A percentile compares a stretch with the other conserved stretches of the same genome.
phyloP scores from a whole-genome alignment of 2,113 vertebrate species.

The Ornithorhynchus anatinus region DNA sequence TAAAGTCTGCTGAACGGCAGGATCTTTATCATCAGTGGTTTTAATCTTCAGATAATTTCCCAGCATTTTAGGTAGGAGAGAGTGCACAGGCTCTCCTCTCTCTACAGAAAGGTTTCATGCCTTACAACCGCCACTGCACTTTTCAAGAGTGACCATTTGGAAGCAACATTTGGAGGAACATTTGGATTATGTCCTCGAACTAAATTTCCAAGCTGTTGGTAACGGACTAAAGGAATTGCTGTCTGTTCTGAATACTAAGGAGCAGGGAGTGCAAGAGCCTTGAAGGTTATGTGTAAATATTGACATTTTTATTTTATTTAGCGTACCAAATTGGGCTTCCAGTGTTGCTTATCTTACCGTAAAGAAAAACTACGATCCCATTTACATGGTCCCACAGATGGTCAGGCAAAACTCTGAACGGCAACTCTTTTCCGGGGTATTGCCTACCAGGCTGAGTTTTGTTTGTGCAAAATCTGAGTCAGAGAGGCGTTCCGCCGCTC shows the following conservation, averaged over 20 bases:
- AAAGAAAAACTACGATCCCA: slow-evolving; percentile 54
- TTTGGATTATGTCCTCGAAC: slow-evolving; percentile 87
- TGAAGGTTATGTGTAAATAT: slow-evolving; percentile 82
- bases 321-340: slow-evolving; percentile 70
- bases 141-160: slow-evolving; percentile 80
- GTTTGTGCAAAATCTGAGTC: slow-evolving; percentile 70
- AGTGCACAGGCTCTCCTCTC: slow-evolving; percentile 40
- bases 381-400: slow-evolving; percentile 31
- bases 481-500: slow-evolving; percentile 63
- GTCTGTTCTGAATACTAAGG: slow-evolving; percentile 79
- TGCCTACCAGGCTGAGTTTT: slow-evolving; percentile 44
- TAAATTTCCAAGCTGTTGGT: slow-evolving; percentile 85
- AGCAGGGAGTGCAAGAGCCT: slow-evolving; percentile 71
- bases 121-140: slow-evolving; percentile 66
- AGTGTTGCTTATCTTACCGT: slow-evolving; percentile 64
- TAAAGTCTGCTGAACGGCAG: slow-evolving; percentile 50
- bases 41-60: slow-evolving; percentile 62
- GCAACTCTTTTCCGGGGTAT: slow-evolving; percentile 8
- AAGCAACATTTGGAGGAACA: slow-evolving; percentile 85
- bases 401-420: neutral
- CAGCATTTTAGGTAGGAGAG: slow-evolving; percentile 43
- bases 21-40: slow-evolving; percentile 65
- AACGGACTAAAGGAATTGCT: slow-evolving; percentile 77
- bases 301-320: slow-evolving; percentile 80
- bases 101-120: slow-evolving; percentile 64